phyloP scores from a whole-genome alignment of 2,113 vertebrate genomes.

The Rhombomys opimus region DNA sequence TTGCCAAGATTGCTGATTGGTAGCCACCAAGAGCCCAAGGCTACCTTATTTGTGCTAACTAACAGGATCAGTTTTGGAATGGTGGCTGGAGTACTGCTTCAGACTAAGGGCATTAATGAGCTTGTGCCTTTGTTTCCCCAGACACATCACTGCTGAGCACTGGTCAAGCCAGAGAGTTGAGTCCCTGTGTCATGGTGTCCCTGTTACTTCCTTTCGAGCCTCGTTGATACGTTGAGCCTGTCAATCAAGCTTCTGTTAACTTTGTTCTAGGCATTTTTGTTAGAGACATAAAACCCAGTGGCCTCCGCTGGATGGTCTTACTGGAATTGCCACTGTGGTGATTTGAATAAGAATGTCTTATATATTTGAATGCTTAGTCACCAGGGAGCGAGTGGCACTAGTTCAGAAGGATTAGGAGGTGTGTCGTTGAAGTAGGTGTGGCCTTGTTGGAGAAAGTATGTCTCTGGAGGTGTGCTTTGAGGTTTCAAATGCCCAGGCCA shows the following conservation, averaged over 20 bases:
- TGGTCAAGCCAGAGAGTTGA: background rate
- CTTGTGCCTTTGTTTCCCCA: background rate
- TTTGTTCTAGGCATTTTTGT: background rate
- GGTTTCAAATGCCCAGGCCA: no score
- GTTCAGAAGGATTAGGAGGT: no score
- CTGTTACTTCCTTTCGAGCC: background rate
- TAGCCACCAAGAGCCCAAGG: background rate
- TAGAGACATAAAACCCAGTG: background rate
- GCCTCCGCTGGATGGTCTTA: no score
- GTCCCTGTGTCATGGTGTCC: background rate
- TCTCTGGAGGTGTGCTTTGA: no score
- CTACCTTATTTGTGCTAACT: background rate
- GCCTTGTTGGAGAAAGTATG: no score
- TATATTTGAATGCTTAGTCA: no score
- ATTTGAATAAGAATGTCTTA: no score
- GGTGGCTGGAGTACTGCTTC: background rate
- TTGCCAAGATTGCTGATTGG: background rate
- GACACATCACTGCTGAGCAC: background rate
- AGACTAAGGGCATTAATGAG: background rate
- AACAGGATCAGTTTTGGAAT: background rate
- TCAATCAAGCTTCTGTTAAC: background rate
- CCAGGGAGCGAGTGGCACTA: no score
- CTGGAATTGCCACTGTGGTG: no score
- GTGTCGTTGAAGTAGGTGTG: no score
- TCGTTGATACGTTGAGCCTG: background rate